Evolutionary conservation across 2,113 vertebrate species (phyloP).

Genomic region (Brienomyrus longianalis): DNA sequence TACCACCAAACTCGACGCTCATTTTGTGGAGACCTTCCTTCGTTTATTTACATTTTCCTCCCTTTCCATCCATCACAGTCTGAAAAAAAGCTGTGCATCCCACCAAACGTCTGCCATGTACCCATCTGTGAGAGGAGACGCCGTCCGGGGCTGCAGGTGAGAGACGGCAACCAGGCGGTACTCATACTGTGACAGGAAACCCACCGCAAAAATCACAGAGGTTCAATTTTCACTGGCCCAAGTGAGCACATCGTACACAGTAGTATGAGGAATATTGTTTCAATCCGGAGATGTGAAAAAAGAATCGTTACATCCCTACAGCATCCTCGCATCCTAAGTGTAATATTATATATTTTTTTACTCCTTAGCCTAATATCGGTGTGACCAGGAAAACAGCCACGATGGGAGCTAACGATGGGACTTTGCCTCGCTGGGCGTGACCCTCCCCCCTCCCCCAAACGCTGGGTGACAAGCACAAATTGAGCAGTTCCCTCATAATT

Average conservation of each 20-base stretch:
- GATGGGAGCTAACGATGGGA: background rate
- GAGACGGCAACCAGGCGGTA: background rate
- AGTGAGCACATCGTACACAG: background rate
- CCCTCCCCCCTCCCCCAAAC: background rate
- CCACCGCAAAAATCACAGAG: background rate
- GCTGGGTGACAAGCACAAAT: background rate
- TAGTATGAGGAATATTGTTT: background rate
- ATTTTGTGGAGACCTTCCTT: background rate
- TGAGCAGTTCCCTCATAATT: background rate
- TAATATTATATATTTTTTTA: background rate
- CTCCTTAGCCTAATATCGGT: background rate
- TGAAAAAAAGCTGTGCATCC: background rate
- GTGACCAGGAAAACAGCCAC: background rate
- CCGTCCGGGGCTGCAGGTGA: background rate
- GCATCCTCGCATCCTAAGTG: background rate
- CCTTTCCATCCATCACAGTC: background rate
- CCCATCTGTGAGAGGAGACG: background rate
- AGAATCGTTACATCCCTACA: background rate
- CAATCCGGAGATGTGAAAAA: background rate
- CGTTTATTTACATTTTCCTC: background rate
- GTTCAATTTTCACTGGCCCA: background rate
- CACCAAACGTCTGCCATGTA: background rate
- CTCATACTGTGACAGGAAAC: no score
- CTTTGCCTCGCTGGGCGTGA: background rate
- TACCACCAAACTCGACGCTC: background rate